phyloP scores from a whole-genome alignment of 2,113 vertebrate genomes.

The Bubalus kerabau region DNA sequence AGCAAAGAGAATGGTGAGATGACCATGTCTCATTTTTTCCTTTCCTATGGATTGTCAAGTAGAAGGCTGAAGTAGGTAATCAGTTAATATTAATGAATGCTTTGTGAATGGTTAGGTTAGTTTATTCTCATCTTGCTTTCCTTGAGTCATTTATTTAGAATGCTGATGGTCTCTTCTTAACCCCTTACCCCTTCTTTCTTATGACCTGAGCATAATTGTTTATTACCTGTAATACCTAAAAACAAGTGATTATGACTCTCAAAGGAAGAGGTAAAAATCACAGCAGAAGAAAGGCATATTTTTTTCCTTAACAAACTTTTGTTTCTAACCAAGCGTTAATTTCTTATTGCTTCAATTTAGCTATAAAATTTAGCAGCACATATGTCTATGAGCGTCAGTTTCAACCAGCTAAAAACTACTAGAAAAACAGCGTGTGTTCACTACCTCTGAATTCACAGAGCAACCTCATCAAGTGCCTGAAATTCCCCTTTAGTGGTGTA shows the following conservation, averaged over 20 bases:
- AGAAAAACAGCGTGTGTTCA: background rate
- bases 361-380: background rate
- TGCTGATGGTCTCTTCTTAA: background rate
- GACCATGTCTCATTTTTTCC: background rate
- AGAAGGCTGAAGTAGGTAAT: background rate
- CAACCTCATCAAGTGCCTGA: background rate
- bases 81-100: background rate
- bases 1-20: background rate
- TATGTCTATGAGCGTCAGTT: background rate
- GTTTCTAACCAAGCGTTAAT: background rate
- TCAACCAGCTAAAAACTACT: background rate
- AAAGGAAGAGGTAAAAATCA: background rate
- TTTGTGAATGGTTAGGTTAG: background rate
- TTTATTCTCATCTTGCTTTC: background rate
- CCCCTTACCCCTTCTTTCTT: background rate
- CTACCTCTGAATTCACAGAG: background rate
- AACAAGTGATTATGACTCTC: background rate
- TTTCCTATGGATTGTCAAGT: background rate
- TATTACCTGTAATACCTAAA: background rate
- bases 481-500: background rate
- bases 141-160: background rate
- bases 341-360: constrained; percentile 2
- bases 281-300: background rate
- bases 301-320: background rate
- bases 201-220: background rate